Conservation (phyloP, 2,797 vertebrate genomes). For the Anisognathus igniventris region DNA sequence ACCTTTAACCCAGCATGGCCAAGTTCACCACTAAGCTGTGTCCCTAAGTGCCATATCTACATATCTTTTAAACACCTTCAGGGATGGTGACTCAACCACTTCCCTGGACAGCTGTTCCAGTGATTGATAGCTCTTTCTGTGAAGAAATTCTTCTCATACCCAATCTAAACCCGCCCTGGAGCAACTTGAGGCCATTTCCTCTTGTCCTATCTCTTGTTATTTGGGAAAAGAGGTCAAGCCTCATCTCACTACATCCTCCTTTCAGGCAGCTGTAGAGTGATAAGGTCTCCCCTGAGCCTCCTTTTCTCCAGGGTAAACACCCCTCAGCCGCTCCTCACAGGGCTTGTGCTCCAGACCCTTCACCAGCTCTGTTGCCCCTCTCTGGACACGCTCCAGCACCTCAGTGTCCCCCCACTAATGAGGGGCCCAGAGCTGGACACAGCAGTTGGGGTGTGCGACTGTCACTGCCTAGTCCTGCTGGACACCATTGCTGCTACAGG, state of each 20-base stretch:
- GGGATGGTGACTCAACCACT: neutral
- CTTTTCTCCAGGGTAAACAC: neutral
- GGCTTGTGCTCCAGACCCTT: neutral
- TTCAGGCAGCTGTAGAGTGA: neutral
- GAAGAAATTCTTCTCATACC: neutral
- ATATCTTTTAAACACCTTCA: neutral
- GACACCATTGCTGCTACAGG: neutral
- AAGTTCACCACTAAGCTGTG: neutral
- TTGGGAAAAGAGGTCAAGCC: neutral
- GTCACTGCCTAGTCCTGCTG: neutral
- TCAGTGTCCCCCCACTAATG: fast-evolving
- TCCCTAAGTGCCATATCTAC: neutral
- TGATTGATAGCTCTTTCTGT: neutral
- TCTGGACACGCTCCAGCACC: neutral
- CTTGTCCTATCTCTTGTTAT: neutral
- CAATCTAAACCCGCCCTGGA: neutral
- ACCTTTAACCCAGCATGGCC: neutral
- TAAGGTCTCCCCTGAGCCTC: neutral
- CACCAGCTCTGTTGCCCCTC: neutral
- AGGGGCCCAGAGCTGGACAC: neutral
- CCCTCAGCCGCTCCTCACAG: fast-evolving
- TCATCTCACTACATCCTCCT: neutral
- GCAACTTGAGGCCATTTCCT: neutral
- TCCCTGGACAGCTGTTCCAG: neutral
- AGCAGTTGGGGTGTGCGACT: fast-evolving